A percentile compares a stretch with the other conserved stretches of the same genome.
These are phyloP conservation scores for Helobdella robusta DNA, from an alignment of 2,888 invertebrate species.

Conservation along the genomic window DNA sequence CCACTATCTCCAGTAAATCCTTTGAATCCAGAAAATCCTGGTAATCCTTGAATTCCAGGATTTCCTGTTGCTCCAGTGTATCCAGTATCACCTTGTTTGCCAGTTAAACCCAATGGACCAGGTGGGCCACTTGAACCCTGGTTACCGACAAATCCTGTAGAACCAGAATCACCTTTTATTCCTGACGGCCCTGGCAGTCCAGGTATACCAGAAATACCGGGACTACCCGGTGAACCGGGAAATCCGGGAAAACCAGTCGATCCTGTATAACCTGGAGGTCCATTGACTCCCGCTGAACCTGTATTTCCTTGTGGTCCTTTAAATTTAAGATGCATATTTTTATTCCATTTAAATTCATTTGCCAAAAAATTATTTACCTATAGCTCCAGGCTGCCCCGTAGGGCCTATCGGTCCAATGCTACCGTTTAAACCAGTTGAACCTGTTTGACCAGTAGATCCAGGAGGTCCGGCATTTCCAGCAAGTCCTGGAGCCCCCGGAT, in stretches of 20 bases:
- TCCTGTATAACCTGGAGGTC: background rate
- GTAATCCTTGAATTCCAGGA: conserved; percentile 25
- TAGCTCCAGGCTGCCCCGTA: conserved; percentile 20
- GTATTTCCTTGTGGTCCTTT: background rate
- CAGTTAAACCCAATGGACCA: conserved; percentile 5
- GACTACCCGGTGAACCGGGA: background rate
- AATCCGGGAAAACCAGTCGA: background rate
- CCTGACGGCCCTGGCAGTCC: background rate
- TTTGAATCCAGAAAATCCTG: conserved; percentile 26
- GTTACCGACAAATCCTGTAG: background rate
- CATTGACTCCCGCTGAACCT: background rate
- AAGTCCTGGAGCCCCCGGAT: conserved; percentile 25
- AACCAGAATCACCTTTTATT: background rate
- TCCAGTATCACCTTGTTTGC: background rate
- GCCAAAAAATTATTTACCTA: conserved; percentile 11
- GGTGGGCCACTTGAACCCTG: background rate
- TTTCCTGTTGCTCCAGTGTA: conserved; percentile 17
- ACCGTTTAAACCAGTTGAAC: conserved; percentile 21
- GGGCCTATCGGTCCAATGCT: conserved; percentile 25
- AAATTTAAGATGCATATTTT: background rate
- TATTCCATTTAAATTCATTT: background rate
- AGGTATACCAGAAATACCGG: background rate
- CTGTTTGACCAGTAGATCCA: conserved; percentile 21
- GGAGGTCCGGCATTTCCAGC: conserved; percentile 16
- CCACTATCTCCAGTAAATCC: conserved; percentile 29